Evolutionary conservation across 2,888 invertebrate genomes (phyloP).

Genomic region (Aquatica leii): DNA sequence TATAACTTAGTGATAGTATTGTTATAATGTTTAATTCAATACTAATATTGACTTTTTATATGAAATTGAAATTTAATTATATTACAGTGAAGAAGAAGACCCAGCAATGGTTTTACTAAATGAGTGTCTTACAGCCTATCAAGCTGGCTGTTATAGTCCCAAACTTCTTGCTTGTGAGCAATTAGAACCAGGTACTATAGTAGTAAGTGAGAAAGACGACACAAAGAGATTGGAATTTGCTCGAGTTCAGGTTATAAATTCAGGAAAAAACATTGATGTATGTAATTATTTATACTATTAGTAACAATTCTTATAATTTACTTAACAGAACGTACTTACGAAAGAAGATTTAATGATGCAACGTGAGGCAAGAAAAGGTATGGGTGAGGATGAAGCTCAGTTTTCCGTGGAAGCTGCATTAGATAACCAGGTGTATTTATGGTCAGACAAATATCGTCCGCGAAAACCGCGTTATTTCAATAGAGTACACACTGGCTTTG

Average conservation of each 20-base stretch:
- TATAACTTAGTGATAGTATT: neutral
- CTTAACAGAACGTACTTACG: slow-evolving; percentile 56
- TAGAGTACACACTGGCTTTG: slow-evolving; percentile 95
- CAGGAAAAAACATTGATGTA: slow-evolving; percentile 66
- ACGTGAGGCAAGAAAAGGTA: slow-evolving; percentile 83
- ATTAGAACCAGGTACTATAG: slow-evolving; percentile 78
- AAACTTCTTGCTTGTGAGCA: slow-evolving; percentile 68
- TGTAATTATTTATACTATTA: too few species aligned
- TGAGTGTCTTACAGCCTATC: slow-evolving; percentile 74
- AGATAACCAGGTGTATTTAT: slow-evolving; percentile 87
- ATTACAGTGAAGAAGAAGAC: slow-evolving; percentile 48
- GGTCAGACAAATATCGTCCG: slow-evolving; percentile 98
- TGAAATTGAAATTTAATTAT: neutral
- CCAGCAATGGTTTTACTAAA: slow-evolving; percentile 64
- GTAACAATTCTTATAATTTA: too few species aligned
- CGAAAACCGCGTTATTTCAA: slow-evolving; percentile 98
- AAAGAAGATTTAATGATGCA: slow-evolving; percentile 73
- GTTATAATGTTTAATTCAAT: too few species aligned
- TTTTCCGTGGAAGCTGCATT: slow-evolving; percentile 91
- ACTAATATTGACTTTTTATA: too few species aligned
- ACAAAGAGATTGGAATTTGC: slow-evolving; percentile 76
- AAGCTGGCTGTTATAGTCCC: slow-evolving; percentile 87
- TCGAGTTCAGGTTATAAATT: slow-evolving; percentile 71
- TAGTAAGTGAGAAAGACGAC: slow-evolving; percentile 81
- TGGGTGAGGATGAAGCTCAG: slow-evolving; percentile 86